Evolutionary conservation across 2,797 vertebrate species (phyloP).

Genomic region (Pseudomugil gertrudae): DNA sequence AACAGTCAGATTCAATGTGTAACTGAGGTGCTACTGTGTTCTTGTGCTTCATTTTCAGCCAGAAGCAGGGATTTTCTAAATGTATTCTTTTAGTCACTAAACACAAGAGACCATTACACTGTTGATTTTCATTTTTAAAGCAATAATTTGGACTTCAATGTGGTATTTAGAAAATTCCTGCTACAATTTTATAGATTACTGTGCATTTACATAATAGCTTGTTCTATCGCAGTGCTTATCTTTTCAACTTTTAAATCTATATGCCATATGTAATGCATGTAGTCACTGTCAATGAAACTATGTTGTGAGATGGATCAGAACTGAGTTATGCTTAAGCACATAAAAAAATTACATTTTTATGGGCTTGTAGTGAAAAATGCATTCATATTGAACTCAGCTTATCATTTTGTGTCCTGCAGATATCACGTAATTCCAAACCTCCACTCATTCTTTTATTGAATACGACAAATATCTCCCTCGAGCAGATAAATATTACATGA

Average conservation of each 20-base stretch:
- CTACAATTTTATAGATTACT: slow-evolving; percentile 54
- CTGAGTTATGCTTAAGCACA: slow-evolving; percentile 14
- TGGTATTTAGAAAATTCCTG: slow-evolving; percentile 32
- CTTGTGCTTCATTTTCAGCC: slow-evolving; percentile 21
- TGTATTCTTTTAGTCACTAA: slow-evolving; percentile 48
- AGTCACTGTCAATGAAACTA: slow-evolving; percentile 55
- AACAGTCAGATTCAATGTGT: slow-evolving; percentile 24
- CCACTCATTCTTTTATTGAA: slow-evolving; percentile 40
- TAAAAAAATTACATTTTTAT: slow-evolving; percentile 38
- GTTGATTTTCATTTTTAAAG: slow-evolving; percentile 43
- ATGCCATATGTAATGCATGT: slow-evolving; percentile 38
- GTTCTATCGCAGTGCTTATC: slow-evolving; percentile 30
- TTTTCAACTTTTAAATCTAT: slow-evolving; percentile 44
- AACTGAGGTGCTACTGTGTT: slow-evolving; percentile 10
- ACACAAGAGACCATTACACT: slow-evolving; percentile 53
- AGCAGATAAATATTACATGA: slow-evolving; percentile 58
- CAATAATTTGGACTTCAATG: slow-evolving; percentile 19
- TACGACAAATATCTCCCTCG: slow-evolving; percentile 45
- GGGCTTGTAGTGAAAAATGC: slow-evolving; percentile 26
- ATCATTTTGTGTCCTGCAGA: slow-evolving; percentile 43
- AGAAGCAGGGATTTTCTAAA: slow-evolving; percentile 49
- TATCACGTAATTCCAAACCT: slow-evolving; percentile 29
- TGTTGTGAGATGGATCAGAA: slow-evolving; percentile 5
- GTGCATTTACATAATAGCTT: slow-evolving; percentile 42
- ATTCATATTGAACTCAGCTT: slow-evolving; percentile 33